These are phyloP conservation scores for Hydriomena furcata DNA, from an alignment of 2,888 invertebrate species.

Conservation along the genomic window DNA sequence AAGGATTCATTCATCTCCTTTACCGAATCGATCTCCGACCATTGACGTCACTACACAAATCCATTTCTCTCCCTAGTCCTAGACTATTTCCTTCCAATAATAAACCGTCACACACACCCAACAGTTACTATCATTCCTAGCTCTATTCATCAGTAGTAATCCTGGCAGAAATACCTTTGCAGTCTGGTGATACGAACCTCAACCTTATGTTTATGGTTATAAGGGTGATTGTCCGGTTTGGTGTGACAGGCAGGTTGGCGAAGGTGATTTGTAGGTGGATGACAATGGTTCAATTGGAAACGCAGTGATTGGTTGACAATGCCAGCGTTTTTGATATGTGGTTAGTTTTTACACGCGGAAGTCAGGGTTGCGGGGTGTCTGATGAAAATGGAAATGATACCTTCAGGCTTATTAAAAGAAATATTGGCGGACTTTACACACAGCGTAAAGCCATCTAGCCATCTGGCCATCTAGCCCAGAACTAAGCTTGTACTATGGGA, in stretches of 20 bases:
- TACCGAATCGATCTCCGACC: too few species aligned
- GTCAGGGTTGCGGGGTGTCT: conserved; percentile 15
- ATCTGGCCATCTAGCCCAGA: too few species aligned
- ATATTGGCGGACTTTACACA: too few species aligned
- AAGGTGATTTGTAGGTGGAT: conserved; percentile 39
- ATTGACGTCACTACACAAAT: neutral
- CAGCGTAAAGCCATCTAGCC: too few species aligned
- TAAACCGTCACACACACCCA: conserved; percentile 1
- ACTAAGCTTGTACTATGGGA: too few species aligned
- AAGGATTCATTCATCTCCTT: too few species aligned
- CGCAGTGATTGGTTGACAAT: conserved; percentile 46
- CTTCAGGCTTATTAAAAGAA: too few species aligned
- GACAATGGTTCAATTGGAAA: conserved; percentile 43
- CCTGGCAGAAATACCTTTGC: neutral
- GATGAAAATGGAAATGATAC: too few species aligned
- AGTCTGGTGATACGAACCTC: neutral
- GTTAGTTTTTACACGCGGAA: conserved; percentile 8
- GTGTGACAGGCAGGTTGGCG: neutral
- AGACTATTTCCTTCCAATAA: conserved; percentile 1
- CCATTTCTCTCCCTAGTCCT: neutral
- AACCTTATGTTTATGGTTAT: neutral
- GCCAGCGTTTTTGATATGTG: conserved; percentile 24
- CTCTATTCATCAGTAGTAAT: conserved; percentile 10
- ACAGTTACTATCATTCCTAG: conserved; percentile 5
- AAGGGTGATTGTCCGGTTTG: neutral